These are phyloP conservation scores for Ceryle rudis DNA, from an alignment of 2,797 vertebrate species.

Conservation along the genomic window DNA sequence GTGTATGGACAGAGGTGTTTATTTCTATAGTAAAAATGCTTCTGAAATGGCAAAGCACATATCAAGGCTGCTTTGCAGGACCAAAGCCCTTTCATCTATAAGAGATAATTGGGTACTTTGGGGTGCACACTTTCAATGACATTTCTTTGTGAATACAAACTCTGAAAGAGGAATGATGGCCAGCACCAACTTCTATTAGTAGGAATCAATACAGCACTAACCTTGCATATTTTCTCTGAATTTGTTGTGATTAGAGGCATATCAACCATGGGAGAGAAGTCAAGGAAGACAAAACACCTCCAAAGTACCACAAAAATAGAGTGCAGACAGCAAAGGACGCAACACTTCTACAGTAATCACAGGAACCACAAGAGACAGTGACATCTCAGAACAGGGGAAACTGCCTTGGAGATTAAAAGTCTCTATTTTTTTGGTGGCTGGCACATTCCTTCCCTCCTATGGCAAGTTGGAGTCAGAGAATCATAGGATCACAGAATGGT, in stretches of 20 bases:
- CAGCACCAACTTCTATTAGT: not conserved
- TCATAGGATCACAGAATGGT: too few species aligned
- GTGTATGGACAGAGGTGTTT: not conserved
- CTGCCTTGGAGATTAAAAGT: not conserved
- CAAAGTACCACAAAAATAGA: not conserved
- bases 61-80: not conserved
- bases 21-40: not conserved
- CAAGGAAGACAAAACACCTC: not conserved
- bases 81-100: not conserved
- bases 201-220: not conserved
- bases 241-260: not conserved
- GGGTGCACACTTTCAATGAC: not conserved
- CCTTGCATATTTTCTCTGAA: not conserved
- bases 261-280: rapidly evolving
- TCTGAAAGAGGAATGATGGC: not conserved
- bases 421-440: not conserved
- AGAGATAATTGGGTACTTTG: not conserved
- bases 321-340: not conserved
- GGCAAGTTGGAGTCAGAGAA: not conserved
- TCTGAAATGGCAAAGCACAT: not conserved
- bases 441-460: rapidly evolving
- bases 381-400: not conserved
- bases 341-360: not conserved
- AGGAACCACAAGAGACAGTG: not conserved
- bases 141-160: not conserved